Evolutionary conservation across 2,797 vertebrate genomes (phyloP).

Genomic region (Monodelphis domestica): DNA sequence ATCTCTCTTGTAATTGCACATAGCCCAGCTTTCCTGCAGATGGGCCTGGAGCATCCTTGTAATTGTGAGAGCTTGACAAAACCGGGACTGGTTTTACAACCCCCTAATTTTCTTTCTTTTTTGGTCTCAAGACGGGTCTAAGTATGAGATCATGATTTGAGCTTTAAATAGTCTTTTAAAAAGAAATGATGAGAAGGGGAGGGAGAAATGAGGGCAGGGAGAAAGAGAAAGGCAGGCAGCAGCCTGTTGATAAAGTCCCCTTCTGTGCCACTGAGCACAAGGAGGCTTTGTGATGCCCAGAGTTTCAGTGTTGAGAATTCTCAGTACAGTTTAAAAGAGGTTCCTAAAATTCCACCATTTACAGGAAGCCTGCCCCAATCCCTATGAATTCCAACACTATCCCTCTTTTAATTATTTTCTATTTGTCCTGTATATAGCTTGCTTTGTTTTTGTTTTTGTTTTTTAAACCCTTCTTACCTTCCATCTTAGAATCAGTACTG

Average conservation of each 20-base stretch:
- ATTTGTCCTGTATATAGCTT: neutral
- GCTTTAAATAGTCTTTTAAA: conserved; percentile 52
- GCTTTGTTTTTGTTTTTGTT: too few relatives aligned
- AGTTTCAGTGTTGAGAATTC: neutral
- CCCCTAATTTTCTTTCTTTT: conserved; percentile 73
- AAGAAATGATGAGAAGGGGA: conserved; percentile 2
- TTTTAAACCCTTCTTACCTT: too few relatives aligned
- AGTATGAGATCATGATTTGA: conserved; percentile 52
- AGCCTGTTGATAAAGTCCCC: neutral
- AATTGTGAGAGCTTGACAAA: conserved; percentile 49
- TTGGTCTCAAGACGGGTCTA: conserved; percentile 59
- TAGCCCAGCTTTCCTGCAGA: conserved; percentile 38
- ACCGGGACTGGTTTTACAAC: conserved; percentile 46
- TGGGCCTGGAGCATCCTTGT: conserved; percentile 39
- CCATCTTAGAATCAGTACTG: too few relatives aligned
- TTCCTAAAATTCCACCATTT: neutral
- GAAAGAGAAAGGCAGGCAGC: conserved; percentile 42
- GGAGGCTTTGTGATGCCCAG: neutral
- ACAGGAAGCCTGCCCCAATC: neutral
- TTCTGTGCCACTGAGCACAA: neutral
- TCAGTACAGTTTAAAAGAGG: neutral
- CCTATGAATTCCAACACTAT: neutral
- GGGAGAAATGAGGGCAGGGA: conserved; percentile 27
- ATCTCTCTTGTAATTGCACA: conserved; percentile 56
- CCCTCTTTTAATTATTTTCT: neutral